Conservation (phyloP, 2,888 invertebrate species). For the Rhorus exstirpatorius region DNA sequence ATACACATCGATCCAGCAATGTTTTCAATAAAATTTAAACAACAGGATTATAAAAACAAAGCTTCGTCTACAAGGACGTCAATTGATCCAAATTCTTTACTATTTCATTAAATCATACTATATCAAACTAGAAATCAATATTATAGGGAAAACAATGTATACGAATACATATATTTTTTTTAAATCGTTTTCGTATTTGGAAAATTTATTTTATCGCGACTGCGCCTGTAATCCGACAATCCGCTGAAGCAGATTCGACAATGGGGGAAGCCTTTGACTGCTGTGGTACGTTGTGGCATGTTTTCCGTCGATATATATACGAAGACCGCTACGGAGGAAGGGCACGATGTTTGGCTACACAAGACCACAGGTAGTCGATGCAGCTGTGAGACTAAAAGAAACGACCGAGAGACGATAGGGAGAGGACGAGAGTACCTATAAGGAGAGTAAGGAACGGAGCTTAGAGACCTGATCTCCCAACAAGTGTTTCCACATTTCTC, state of each 20-base stretch:
- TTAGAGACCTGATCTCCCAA: conserved; percentile 46
- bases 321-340: neutral
- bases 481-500: conserved; percentile 51
- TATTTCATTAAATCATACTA: too few relatives aligned
- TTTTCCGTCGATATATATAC: conserved; percentile 38
- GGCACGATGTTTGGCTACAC: conserved; percentile 15
- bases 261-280: conserved; percentile 20
- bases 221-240: conserved; percentile 1
- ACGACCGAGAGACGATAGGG: conserved; percentile 15
- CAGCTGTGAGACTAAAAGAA: conserved; percentile 40
- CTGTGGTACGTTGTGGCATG: conserved; percentile 34
- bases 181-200: too few relatives aligned
- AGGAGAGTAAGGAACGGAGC: conserved; percentile 24
- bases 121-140: too few relatives aligned
- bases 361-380: conserved; percentile 64
- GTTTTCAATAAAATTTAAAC: too few relatives aligned
- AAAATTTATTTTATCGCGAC: neutral
- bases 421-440: conserved; percentile 10
- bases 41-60: too few relatives aligned
- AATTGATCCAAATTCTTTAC: too few relatives aligned
- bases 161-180: too few relatives aligned
- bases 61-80: too few relatives aligned
- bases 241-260: conserved; percentile 27
- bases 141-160: too few relatives aligned
- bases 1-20: too few relatives aligned